Percentiles rank a stretch among this genome's conserved stretches.
Conservation (phyloP, 2,888 invertebrate genomes). For the Drosophila aldrichi region DNA sequence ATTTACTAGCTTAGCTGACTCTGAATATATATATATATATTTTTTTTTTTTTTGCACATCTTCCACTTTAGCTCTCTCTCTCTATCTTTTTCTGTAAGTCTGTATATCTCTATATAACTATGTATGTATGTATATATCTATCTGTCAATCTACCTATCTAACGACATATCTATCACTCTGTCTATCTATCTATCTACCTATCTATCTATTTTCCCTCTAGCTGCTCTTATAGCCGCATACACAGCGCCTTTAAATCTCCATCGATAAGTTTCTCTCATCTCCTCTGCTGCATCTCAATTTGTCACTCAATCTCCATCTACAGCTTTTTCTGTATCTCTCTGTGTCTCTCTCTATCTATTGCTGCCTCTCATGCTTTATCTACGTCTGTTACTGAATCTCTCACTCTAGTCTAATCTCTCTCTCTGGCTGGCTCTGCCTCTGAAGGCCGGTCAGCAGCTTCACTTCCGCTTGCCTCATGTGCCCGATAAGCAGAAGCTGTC, state of each 20-base stretch:
- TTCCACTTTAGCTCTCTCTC: neutral
- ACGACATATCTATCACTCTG: neutral
- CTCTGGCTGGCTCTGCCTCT: slow-evolving; percentile 1
- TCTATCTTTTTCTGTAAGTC: no score
- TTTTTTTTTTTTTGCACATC: neutral
- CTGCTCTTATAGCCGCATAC: no score
- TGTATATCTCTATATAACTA: no score
- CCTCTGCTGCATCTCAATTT: neutral
- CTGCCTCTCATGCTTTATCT: neutral
- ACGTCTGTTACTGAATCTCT: neutral
- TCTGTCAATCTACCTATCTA: neutral
- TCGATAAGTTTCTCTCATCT: neutral
- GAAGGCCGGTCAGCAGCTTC: slow-evolving; percentile 25
- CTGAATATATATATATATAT: neutral
- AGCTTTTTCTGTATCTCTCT: neutral
- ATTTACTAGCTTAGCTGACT: neutral
- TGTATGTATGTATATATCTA: no score
- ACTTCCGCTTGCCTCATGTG: slow-evolving; percentile 35
- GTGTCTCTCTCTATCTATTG: neutral
- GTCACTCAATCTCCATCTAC: neutral
- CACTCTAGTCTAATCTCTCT: neutral
- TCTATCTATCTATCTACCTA: no score
- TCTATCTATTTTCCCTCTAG: no score
- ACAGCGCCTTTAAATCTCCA: no score
- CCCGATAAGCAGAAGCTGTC: slow-evolving; percentile 48